Conservation (phyloP, 1,140 invertebrate species). For the Cardiocondyla obscurior region DNA sequence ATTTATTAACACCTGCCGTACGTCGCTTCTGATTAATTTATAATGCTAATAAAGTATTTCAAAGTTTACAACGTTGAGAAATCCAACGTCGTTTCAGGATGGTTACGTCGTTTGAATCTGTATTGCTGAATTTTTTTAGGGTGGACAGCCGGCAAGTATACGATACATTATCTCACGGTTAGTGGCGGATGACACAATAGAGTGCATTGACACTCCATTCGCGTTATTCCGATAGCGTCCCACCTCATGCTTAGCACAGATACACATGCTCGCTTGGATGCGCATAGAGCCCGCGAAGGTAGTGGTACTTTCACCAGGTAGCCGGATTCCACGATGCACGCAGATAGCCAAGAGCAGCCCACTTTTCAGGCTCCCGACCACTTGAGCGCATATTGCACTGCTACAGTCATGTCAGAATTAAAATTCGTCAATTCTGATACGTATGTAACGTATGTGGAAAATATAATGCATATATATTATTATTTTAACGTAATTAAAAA, state of each 20-base stretch:
- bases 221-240: conserved; percentile 57
- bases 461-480: not conserved
- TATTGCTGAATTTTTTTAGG: not conserved
- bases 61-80: not conserved
- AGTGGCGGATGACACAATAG: conserved; percentile 71
- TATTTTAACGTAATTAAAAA: not conserved
- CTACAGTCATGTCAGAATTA: conserved; percentile 56
- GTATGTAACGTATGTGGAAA: not conserved
- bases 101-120: not conserved
- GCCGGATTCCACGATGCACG: conserved; percentile 70
- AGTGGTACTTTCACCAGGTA: conserved; percentile 72
- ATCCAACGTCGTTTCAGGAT: not conserved
- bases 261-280: conserved; percentile 35
- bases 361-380: conserved; percentile 69
- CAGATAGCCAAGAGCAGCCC: conserved; percentile 71
- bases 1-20: too few relatives aligned
- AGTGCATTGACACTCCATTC: conserved; percentile 70
- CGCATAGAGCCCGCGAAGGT: conserved; percentile 61
- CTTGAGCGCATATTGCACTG: conserved; percentile 62
- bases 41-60: not conserved
- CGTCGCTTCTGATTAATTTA: not conserved
- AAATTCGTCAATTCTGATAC: not conserved
- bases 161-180: conserved; percentile 62
- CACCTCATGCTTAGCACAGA: conserved; percentile 49
- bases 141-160: not conserved